phyloP scores from a whole-genome alignment of 2,113 vertebrate genomes.

The Leucosticte australis region DNA sequence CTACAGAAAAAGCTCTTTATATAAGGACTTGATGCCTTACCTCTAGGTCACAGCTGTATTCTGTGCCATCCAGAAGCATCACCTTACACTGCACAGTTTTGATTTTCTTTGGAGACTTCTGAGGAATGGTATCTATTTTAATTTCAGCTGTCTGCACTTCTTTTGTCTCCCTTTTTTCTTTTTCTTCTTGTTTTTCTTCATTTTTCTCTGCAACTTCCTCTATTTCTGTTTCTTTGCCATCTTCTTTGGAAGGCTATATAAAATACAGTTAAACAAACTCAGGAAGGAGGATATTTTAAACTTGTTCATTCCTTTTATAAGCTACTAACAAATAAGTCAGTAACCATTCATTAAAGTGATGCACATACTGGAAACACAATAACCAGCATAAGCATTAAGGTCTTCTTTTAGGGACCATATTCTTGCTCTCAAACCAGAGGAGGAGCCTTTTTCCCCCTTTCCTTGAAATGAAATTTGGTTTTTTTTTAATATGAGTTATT shows the following conservation, averaged over 20 bases:
- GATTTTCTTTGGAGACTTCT: slow-evolving; percentile 86
- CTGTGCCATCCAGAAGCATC: slow-evolving; percentile 84
- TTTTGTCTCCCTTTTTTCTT: slow-evolving; percentile 76
- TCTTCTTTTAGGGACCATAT: neutral
- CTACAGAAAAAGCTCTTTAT: neutral
- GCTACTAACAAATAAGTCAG: neutral
- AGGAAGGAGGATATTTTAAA: neutral
- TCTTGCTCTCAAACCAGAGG: neutral
- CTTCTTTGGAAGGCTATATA: slow-evolving; percentile 81
- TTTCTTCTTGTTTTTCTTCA: slow-evolving; percentile 63
- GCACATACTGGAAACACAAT: neutral
- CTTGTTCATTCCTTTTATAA: neutral
- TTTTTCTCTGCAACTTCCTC: slow-evolving; percentile 66
- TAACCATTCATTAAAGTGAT: neutral
- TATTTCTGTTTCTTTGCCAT: slow-evolving; percentile 69
- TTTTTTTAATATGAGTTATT: neutral
- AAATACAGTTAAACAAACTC: slow-evolving; percentile 2
- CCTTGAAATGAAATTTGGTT: neutral
- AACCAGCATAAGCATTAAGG: neutral
- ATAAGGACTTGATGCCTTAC: slow-evolving; percentile 67
- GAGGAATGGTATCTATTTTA: slow-evolving; percentile 67
- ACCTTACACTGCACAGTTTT: slow-evolving; percentile 90
- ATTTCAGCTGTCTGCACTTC: slow-evolving; percentile 73
- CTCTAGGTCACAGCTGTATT: slow-evolving; percentile 92
- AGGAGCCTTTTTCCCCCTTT: neutral